A percentile compares a stretch with the other conserved stretches of the same genome.
Evolutionary conservation across 2,113 vertebrate species (phyloP).

Genomic region (Tiliqua scincoides): DNA sequence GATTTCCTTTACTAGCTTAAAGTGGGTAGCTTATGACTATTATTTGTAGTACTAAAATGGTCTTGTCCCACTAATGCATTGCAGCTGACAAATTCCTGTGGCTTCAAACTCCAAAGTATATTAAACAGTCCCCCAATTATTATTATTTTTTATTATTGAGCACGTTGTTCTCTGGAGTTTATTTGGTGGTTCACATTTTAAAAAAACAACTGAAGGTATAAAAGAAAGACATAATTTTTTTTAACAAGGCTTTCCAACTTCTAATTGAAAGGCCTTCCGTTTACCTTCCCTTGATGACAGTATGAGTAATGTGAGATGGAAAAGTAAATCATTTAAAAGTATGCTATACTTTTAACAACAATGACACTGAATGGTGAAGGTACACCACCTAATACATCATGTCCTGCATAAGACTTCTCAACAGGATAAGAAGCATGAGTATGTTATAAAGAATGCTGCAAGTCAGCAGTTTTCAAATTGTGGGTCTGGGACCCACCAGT

Average conservation of each 20-base stretch:
- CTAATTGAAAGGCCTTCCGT: background rate
- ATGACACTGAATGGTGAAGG: background rate
- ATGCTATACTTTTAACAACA: background rate
- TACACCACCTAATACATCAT: background rate
- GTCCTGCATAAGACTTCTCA: background rate
- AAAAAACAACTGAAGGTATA: background rate
- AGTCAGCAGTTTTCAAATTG: too few species aligned
- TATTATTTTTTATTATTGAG: background rate
- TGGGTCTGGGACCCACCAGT: too few species aligned
- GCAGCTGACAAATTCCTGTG: background rate
- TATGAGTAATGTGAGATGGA: background rate
- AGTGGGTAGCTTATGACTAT: background rate
- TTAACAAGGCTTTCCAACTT: background rate
- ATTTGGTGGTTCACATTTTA: background rate
- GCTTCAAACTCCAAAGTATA: background rate
- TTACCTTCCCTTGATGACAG: background rate
- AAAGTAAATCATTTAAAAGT: background rate
- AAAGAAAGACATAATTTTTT: background rate
- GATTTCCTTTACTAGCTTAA: background rate
- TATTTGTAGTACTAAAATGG: background rate
- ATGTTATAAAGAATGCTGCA: background rate
- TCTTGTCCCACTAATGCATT: background rate
- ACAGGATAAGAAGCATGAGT: background rate
- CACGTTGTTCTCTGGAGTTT: background rate
- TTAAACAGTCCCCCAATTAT: background rate